A percentile compares a stretch with the other conserved stretches of the same genome.
Evolutionary conservation across 2,888 invertebrate genomes (phyloP).

Genomic region (Brachylomia viminalis): DNA sequence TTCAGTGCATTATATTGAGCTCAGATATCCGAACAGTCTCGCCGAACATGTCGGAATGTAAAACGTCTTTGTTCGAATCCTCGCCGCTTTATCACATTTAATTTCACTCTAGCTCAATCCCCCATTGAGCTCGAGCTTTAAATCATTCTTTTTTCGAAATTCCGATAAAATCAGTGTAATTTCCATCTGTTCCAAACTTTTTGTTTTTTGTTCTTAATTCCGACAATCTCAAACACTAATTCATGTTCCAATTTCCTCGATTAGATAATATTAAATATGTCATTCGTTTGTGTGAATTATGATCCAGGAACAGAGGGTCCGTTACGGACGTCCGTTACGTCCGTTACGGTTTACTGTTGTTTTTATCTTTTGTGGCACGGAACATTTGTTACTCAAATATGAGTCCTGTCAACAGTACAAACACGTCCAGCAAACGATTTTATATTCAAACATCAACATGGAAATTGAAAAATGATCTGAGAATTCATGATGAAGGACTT

Average conservation of each 20-base stretch:
- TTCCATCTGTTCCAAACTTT: slow-evolving; percentile 43
- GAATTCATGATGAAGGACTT: slow-evolving; percentile 12
- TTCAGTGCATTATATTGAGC: slow-evolving; percentile 44
- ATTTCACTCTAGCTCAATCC: slow-evolving; percentile 45
- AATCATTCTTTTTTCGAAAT: slow-evolving; percentile 44
- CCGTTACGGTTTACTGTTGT: slow-evolving; percentile 24
- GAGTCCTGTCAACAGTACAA: slow-evolving; percentile 31
- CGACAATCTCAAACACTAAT: slow-evolving; percentile 45
- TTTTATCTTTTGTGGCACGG: slow-evolving; percentile 33
- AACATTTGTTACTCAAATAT: slow-evolving; percentile 51
- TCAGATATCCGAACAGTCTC: slow-evolving; percentile 45
- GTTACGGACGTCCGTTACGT: no score
- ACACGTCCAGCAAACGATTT: slow-evolving; percentile 27
- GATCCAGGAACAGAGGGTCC: slow-evolving; percentile 28
- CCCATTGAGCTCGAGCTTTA: slow-evolving; percentile 30
- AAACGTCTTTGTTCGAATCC: slow-evolving; percentile 50
- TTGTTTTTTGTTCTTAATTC: slow-evolving; percentile 36
- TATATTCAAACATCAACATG: slow-evolving; percentile 31
- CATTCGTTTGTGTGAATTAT: slow-evolving; percentile 44
- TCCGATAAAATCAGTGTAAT: slow-evolving; percentile 50
- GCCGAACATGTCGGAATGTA: slow-evolving; percentile 61
- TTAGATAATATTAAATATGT: background rate
- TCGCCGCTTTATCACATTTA: slow-evolving; percentile 53
- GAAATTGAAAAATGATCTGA: slow-evolving; percentile 39
- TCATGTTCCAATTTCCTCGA: slow-evolving; percentile 48